Base-by-base conservation (phyloP, 2,113 vertebrate genomes). In the Ophthalmolycus amberensis region DNA sequence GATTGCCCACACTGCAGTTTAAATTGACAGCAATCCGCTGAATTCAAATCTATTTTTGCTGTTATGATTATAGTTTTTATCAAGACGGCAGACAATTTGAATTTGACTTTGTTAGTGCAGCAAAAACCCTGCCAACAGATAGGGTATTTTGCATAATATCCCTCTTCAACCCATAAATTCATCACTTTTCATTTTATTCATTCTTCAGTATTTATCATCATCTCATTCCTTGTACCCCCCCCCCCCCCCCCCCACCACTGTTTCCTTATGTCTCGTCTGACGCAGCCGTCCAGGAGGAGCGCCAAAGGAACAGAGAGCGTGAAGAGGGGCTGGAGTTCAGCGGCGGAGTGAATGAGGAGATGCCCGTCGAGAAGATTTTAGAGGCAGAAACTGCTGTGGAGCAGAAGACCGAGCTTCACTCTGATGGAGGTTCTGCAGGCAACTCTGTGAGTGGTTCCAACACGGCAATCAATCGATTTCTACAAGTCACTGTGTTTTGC, bases 281-380 rank as follows among this genome's bases (percentile, higher is more conserved):
- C 50, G 16, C 92, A 98, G 97, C 97, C 8, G 97, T 97, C 40
- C 97, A 98, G 89, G 97, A 98, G 77, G 97, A 98, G 83, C 96
- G 97, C 9, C 97, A 98, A 84, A 95, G 97, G 75, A 96, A 96
- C 34, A 93, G 95, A 66, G 97, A 98, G 0, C 95, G 96, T 1
- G 97, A 97, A 22, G 96, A 94, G n/a, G 96, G 96, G 46, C 88
- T 94, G 42, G 96, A 97, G 88, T 94, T 94, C 68, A 94, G 92
- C 32, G 94, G 94, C 3, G 93, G 95, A 1, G 95, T 95, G 84
- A 97, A 97, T 0, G 97, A 98, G 83, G 97, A 98, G 92, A 98
- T 98, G 97, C 97, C 97, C 0, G 97, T 97, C 92, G 97, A 97
- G 93, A 97, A 97, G 94, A 98, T 98, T 85, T 89, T 98, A 91